Base-by-base conservation (phyloP, 2,113 vertebrate species). In the Neotoma lepida region DNA sequence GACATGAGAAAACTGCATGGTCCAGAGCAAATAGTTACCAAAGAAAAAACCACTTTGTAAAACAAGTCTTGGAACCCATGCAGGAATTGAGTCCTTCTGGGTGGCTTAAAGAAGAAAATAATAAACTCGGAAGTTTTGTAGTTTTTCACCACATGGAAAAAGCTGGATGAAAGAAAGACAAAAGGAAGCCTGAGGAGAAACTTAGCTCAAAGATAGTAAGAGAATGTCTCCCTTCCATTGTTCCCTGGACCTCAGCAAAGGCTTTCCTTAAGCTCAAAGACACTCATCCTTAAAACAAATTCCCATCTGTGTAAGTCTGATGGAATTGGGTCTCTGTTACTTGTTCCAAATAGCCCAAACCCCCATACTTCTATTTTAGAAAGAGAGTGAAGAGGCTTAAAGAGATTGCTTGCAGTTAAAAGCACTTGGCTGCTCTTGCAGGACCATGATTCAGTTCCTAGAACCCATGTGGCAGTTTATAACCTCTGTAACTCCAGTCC, bases 161-260 rank as follows among this genome's bases (percentile, higher is more conserved):
- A 35, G 18, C 10, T 70, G 64, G 20, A 51, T 51, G 46, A 86
- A 10, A 66, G 28, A 90, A 15, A 87, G 2, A 49, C 28, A 80
- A 85, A 86, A 89, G 58, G 86, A 68, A 66, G 58, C 24, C 35
- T 33, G 44, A 81, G 63, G 66, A 84, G 66, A 91, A 88, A 86
- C 28, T 17, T 0, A n/a, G 58, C 39, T 41, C 66, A 86, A 71
- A 90, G 87, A 17, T 0, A 6, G 63, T 10, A 35, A 82, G 30
- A 12, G 15, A 4, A 14, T 1, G 12, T 6, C n/a, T 68, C 8
- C 30, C 56, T 49, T 20, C 70, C 13, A 46, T 58, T 0, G 33
- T 35, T 58, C 56, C 77, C 49, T 58, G 6, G 58, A 35, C 90
- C 54, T 66, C 12, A 8, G 63, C 54, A 90, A 41, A 14, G 3